Conservation (phyloP, 2,797 vertebrate species). For the Trematomus bernacchii region DNA sequence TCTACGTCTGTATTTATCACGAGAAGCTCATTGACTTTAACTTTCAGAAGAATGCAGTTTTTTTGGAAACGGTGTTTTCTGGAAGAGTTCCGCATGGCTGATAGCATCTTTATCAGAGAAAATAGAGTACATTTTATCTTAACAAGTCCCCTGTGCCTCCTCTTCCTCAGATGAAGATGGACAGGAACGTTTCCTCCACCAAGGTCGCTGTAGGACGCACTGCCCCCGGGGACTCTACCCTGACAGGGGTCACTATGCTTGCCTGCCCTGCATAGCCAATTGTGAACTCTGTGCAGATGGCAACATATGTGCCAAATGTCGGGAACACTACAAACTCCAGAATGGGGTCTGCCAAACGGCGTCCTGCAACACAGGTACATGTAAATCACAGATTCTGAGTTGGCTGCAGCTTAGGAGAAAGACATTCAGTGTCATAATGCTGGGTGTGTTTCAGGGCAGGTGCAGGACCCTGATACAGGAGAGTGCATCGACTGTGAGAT, state of each 20-base stretch:
- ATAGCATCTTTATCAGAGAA: conserved; percentile 29
- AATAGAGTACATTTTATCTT: conserved; percentile 32
- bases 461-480: conserved; percentile 85
- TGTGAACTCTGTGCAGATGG: conserved; percentile 88
- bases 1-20: conserved; percentile 37
- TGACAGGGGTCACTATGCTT: conserved; percentile 83
- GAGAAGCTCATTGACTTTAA: conserved; percentile 43
- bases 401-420: background rate
- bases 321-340: conserved; percentile 84
- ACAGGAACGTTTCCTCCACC: conserved; percentile 85
- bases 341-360: conserved; percentile 82
- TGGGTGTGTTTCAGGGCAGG: conserved; percentile 81
- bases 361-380: conserved; percentile 81
- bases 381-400: conserved; percentile 10
- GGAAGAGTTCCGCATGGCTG: conserved; percentile 25
- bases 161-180: conserved; percentile 84
- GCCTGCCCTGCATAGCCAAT: conserved; percentile 84
- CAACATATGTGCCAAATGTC: conserved; percentile 87
- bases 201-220: conserved; percentile 86
- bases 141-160: conserved; percentile 44
- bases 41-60: conserved; percentile 20
- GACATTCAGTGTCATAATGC: conserved; percentile 1
- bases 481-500: conserved; percentile 86
- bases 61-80: conserved; percentile 17
- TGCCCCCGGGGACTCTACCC: conserved; percentile 85